Evolutionary conservation across 2,113 vertebrate species (phyloP), one percentile per base, ranked within the genome.

Genomic region (Sceloporus tristichus): DNA sequence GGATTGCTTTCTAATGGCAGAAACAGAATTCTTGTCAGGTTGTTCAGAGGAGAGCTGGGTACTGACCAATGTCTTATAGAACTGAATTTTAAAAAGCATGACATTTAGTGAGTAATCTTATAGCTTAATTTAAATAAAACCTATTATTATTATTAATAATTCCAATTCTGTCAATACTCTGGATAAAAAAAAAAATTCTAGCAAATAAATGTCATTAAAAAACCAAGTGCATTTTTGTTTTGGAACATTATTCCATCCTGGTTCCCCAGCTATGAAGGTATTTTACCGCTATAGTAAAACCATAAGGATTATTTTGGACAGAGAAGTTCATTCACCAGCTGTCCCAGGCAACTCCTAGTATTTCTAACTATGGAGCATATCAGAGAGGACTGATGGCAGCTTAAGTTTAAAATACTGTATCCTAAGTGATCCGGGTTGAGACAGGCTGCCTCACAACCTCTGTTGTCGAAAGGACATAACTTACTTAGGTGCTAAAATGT

Each of bases 1-100:
- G 68, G 54, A 38, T 90, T 88, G 18, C 89, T 91, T 92, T 90
- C 87, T 93, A 88, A 83, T 29, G 77, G 83, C 79, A 94, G 91
- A 92, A 88, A 68, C 56, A 85, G 81, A 93, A 92, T 14, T 90
- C 85, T 89, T 86, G 74, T 82, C 84, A 59, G 56, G 66, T 82
- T 88, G 71, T 77, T 8, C 90, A 87, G 87, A 79, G 86, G 82
- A 73, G 38, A 81, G 78, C 62, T 90, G 86, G 87, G 88, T 62
- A 76, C 21, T 23, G 66, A 90, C 40, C 29, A 86, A 21, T 68
- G 68, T 82, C 70, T 89, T 87, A 54, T 84, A 90, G 79, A 79
- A 88, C 84, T 86, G 75, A 14, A 84, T 86, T 92, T 87, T 71
- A 93, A 87, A 62, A 92, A 90, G n/a, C 65, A 76, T 66, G 80